A percentile compares a stretch with the other conserved stretches of the same genome.
Evolutionary conservation across 2,113 vertebrate genomes (phyloP).

Genomic region (Paramormyrops kingsleyae): DNA sequence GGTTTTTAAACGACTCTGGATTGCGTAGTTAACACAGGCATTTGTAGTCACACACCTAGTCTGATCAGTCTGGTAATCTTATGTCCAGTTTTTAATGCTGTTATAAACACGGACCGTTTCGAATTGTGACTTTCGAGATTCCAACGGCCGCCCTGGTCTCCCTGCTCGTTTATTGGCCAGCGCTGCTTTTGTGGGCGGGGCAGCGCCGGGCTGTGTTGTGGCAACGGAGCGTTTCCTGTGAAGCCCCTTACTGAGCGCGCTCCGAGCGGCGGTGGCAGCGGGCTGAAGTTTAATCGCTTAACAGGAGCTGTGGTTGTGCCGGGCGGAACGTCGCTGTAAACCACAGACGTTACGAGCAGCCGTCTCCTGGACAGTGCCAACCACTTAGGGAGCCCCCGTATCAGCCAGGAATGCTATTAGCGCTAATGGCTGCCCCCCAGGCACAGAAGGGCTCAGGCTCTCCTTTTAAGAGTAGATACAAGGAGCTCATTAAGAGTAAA

Average conservation of each 20-base stretch:
- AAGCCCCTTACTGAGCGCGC: background rate
- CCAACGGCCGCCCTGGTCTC: background rate
- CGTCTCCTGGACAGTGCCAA: conserved; percentile 28
- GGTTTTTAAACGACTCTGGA: background rate
- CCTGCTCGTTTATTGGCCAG: background rate
- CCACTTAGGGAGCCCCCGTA: conserved; percentile 47
- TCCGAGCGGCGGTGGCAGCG: background rate
- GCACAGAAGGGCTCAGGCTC: conserved; percentile 46
- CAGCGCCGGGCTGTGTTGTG: background rate
- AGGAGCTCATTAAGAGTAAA: conserved; percentile 67
- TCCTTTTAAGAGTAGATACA: conserved; percentile 61
- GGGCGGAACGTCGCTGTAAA: background rate
- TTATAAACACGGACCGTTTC: background rate
- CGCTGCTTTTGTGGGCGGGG: background rate
- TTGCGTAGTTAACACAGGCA: background rate
- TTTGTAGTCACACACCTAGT: background rate
- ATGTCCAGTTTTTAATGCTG: background rate
- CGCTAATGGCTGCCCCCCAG: conserved; percentile 54
- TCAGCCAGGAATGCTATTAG: conserved; percentile 63
- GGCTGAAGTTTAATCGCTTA: background rate
- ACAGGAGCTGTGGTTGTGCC: background rate
- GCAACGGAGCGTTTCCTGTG: background rate
- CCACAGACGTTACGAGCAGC: background rate
- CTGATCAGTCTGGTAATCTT: background rate
- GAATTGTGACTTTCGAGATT: background rate